phyloP scores from a whole-genome alignment of 1,140 invertebrate genomes.

The Neodiprion virginianus region DNA sequence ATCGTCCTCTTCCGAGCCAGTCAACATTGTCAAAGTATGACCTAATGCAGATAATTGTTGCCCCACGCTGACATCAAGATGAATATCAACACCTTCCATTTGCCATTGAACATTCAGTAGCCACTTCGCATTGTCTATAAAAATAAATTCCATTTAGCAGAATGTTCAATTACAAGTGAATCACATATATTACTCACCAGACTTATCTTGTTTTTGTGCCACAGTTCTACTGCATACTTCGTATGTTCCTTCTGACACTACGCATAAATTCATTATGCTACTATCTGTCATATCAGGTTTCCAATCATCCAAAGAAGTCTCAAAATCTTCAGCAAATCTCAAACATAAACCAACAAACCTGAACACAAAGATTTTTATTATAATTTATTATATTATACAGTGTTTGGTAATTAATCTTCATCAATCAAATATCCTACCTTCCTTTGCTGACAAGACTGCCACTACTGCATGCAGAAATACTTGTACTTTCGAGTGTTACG shows the following conservation, averaged over 20 bases:
- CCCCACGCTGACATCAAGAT: constrained; percentile 94
- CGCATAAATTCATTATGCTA: constrained; percentile 92
- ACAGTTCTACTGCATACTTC: constrained; percentile 94
- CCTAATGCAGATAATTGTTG: constrained; percentile 93
- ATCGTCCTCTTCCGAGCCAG: constrained; percentile 85
- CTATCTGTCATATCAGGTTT: constrained; percentile 87
- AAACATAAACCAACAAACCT: constrained; percentile 89
- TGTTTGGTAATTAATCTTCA: too few species aligned
- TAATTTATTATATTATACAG: background rate
- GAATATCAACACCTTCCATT: constrained; percentile 98
- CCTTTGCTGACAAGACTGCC: constrained; percentile 80
- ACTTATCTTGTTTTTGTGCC: constrained; percentile 74
- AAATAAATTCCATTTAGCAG: constrained; percentile 23
- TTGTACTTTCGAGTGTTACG: constrained; percentile 92
- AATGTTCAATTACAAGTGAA: constrained; percentile 18
- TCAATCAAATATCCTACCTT: constrained; percentile 39
- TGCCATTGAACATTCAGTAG: constrained; percentile 97
- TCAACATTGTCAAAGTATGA: constrained; percentile 93
- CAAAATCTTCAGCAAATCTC: constrained; percentile 96
- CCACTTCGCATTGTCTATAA: constrained; percentile 94
- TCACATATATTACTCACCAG: constrained; percentile 55
- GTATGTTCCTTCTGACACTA: constrained; percentile 97
- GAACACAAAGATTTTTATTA: constrained; percentile 73
- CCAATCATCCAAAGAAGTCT: constrained; percentile 96
- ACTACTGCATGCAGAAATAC: constrained; percentile 85